phyloP scores from a whole-genome alignment of 2,797 vertebrate genomes.

The Myiotriccus ornatus region DNA sequence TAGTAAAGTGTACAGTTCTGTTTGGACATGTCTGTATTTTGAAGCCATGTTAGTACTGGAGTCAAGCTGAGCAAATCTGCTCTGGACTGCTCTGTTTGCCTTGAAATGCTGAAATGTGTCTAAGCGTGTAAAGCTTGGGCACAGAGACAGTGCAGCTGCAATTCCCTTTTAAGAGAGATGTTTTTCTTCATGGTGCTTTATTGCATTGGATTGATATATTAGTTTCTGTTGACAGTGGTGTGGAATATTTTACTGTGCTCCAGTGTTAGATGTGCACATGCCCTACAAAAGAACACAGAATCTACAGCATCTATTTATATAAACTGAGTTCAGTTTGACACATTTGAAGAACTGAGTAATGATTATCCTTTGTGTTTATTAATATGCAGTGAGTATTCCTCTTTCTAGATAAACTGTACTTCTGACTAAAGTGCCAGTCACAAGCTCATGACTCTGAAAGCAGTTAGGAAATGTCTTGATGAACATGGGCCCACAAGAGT shows the following conservation, averaged over 20 bases:
- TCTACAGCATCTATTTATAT: not conserved
- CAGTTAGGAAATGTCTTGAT: not conserved
- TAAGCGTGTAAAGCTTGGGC: not conserved
- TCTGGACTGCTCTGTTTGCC: not conserved
- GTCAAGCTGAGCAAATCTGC: not conserved
- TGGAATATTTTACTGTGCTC: not conserved
- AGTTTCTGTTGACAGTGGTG: not conserved
- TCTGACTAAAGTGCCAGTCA: not conserved
- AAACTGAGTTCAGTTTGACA: not conserved
- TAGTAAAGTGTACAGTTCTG: not conserved
- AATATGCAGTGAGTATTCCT: not conserved
- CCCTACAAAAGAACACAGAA: not conserved
- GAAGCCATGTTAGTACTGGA: not conserved
- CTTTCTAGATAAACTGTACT: not conserved
- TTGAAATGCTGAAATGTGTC: not conserved
- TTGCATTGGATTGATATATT: not conserved
- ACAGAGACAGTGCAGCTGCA: not conserved
- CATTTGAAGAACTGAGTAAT: not conserved
- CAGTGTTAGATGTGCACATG: not conserved
- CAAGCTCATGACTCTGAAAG: not conserved
- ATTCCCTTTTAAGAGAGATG: not conserved
- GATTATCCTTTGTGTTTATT: not conserved
- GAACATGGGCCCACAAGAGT: not conserved
- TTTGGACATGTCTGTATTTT: not conserved
- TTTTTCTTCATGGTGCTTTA: not conserved